Conservation (phyloP, 2,113 vertebrate genomes). For the Taxidea taxus region DNA sequence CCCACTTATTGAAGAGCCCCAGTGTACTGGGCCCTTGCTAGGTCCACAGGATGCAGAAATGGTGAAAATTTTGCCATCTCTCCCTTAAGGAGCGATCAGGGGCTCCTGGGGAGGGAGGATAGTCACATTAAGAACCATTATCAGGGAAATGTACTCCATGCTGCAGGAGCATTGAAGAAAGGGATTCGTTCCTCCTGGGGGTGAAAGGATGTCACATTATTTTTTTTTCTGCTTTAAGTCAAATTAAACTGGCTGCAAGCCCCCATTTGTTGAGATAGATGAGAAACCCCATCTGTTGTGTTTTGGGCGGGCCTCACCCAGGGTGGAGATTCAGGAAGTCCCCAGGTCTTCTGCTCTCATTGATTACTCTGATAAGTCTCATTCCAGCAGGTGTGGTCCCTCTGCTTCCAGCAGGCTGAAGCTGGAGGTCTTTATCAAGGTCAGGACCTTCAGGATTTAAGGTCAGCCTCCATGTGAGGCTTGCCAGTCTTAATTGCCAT, state of each 20-base stretch:
- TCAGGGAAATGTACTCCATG: background rate
- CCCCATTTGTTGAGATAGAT: background rate
- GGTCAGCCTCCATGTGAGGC: background rate
- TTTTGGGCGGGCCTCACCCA: background rate
- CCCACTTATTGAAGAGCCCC: background rate
- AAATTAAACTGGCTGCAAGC: slow-evolving; percentile 5
- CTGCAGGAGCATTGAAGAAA: background rate
- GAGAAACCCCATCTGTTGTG: background rate
- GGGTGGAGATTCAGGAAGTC: background rate
- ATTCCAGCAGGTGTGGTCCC: background rate
- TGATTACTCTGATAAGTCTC: background rate
- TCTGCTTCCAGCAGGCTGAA: background rate
- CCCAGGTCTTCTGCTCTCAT: background rate
- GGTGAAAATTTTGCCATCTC: background rate
- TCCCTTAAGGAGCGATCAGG: background rate
- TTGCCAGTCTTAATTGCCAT: background rate
- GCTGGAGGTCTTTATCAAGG: background rate
- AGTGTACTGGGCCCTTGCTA: background rate
- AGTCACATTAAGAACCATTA: background rate
- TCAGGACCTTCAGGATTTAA: background rate
- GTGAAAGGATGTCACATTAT: background rate
- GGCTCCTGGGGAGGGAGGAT: background rate
- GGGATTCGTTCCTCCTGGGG: background rate
- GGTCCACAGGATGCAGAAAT: background rate
- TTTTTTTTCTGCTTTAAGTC: background rate